Percentiles rank a stretch among this genome's conserved stretches.
Conservation (phyloP, 2,888 invertebrate species). For the Ochropleura plecta region DNA sequence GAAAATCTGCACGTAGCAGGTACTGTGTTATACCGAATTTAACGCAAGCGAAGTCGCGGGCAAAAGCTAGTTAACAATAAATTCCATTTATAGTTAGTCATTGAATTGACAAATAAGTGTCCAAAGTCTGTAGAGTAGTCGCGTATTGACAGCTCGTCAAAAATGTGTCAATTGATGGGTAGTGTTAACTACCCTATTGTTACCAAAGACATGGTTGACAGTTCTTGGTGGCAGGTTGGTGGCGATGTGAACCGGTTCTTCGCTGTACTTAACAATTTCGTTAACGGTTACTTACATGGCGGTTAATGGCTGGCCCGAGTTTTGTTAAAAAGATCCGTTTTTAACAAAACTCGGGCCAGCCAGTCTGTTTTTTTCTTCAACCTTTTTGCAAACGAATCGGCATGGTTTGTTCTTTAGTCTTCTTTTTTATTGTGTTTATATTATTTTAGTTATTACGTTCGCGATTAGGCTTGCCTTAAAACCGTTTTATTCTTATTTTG, state of each 20-base stretch:
- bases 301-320: slow-evolving; percentile 13
- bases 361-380: slow-evolving; percentile 21
- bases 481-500: too few relatives aligned
- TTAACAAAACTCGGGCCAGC: too few relatives aligned
- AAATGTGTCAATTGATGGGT: neutral
- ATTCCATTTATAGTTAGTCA: neutral
- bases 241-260: neutral
- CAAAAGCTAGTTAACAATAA: too few relatives aligned
- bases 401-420: slow-evolving; percentile 16
- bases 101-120: neutral
- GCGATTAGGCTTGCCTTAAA: too few relatives aligned
- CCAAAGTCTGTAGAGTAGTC: neutral
- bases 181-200: neutral
- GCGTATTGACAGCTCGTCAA: neutral
- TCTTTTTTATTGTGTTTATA: slow-evolving; percentile 13
- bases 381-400: slow-evolving; percentile 15
- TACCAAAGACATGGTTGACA: neutral
- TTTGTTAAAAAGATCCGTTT: slow-evolving; percentile 34
- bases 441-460: too few relatives aligned
- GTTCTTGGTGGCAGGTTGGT: slow-evolving; percentile 12
- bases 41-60: too few relatives aligned
- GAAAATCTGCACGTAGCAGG: too few relatives aligned
- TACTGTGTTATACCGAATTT: too few relatives aligned
- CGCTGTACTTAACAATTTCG: slow-evolving; percentile 29
- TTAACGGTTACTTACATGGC: slow-evolving; percentile 10